These are phyloP conservation scores for Drosophila ezoana DNA, from an alignment of 2,888 invertebrate species.

Conservation along the genomic window DNA sequence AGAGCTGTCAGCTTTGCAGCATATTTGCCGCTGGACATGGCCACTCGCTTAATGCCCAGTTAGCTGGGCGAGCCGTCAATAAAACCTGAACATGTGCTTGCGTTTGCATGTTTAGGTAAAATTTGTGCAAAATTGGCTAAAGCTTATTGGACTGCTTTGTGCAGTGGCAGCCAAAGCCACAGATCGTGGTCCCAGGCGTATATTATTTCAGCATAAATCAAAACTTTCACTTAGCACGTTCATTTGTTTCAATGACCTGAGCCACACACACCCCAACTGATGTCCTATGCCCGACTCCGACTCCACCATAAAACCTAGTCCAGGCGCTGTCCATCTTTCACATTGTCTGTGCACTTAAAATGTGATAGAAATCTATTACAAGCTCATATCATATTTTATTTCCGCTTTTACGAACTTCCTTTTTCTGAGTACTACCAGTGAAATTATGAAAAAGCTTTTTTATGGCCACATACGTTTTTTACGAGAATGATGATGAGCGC, in stretches of 20 bases:
- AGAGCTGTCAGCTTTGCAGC: slow-evolving; percentile 52
- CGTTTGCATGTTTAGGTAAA: slow-evolving; percentile 59
- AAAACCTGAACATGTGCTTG: neutral
- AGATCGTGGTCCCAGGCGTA: slow-evolving; percentile 66
- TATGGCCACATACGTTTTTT: slow-evolving; percentile 76
- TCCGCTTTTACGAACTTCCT: slow-evolving; percentile 60
- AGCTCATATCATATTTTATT: slow-evolving; percentile 81
- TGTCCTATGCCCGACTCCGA: neutral
- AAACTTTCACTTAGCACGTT: slow-evolving; percentile 80
- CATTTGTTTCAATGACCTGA: slow-evolving; percentile 80
- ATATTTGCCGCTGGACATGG: neutral
- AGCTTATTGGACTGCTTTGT: slow-evolving; percentile 1
- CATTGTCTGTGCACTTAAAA: slow-evolving; percentile 52
- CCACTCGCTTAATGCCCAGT: neutral
- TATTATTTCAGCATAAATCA: slow-evolving; percentile 79
- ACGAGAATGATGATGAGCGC: slow-evolving; percentile 62
- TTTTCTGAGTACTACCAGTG: slow-evolving; percentile 42
- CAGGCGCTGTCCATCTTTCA: slow-evolving; percentile 12
- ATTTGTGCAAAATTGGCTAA: slow-evolving; percentile 50
- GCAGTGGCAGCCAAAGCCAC: slow-evolving; percentile 8
- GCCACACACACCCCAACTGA: slow-evolving; percentile 15
- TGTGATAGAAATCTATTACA: slow-evolving; percentile 83
- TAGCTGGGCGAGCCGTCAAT: slow-evolving; percentile 3
- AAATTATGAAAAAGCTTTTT: slow-evolving; percentile 84
- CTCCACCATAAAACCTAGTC: neutral